Base-by-base conservation (phyloP, 2,888 invertebrate genomes). In the Ennomos erosarius region DNA sequence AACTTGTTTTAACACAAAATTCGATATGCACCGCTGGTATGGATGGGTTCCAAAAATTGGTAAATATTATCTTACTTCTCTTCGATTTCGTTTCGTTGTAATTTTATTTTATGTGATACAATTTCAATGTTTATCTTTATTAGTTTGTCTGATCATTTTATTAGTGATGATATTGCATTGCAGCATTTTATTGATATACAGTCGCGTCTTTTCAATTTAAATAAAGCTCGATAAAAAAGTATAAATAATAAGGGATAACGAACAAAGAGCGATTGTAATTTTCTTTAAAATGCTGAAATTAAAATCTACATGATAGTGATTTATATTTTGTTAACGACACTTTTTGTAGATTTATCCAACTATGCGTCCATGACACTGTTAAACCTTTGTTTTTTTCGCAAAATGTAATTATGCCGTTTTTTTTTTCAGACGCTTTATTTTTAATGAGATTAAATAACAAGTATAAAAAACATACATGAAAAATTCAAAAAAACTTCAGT, bases 11-110 rank as follows among this genome's bases (percentile, higher is more conserved):
- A 86, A 55, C 81, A 82, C 75, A 75, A 71, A 78, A 76, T 76
- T 76, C 85, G 92, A 91, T 92, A 92, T 92, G 90, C 92, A 92
- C 92, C 92, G 82, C 92, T 92, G 92, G 92, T 90, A 88, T 88
- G 92, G 92, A 90, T 84, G 91, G 83, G 88, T 88, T 87, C 70
- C 67, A 59, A 76, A 77, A 74, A 79, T 81, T 82, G 84, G 84
- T 86, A 87, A 88, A 79, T 87, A 85, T 84, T 74, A 65, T 59
- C 70, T 69, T 72, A 68, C 67, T 68, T 73, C 62, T 59, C 64
- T 62, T 51, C 9, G 38, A 26, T 59, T 51, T 47, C 47, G 37
- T 54, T 58, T 42, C 50, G 65, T 68, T 74, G 59, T 68, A 64
- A 73, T 62, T 68, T 67, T 59, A 55, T 51, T 60, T 53, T 45